A percentile compares a stretch with the other conserved stretches of the same genome.
Evolutionary conservation across 1,140 invertebrate genomes (phyloP).

Genomic region (Calliopsis andreniformis): DNA sequence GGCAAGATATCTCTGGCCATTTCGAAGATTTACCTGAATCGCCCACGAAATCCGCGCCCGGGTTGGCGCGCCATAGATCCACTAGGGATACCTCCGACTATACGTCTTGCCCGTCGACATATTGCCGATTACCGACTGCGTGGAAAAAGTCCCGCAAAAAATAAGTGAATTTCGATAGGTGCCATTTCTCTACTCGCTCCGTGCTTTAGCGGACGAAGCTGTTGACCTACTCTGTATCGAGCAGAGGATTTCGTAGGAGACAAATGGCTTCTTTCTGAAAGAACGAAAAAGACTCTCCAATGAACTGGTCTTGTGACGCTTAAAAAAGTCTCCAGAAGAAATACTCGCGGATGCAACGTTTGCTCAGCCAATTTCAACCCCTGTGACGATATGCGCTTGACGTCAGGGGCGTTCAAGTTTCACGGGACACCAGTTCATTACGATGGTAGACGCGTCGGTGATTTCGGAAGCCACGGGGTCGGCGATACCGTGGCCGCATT

Average conservation of each 20-base stretch:
- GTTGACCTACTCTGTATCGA: no score
- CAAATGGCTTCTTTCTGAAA: no score
- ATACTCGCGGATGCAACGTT: no score
- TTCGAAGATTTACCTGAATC: constrained; percentile 33
- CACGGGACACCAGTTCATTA: neutral
- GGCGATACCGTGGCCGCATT: constrained; percentile 57
- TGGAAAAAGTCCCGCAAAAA: neutral
- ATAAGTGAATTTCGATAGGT: neutral
- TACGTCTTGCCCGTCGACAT: constrained; percentile 3
- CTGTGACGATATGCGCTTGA: no score
- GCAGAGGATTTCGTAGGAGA: no score
- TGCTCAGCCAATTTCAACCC: no score
- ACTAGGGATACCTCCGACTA: neutral
- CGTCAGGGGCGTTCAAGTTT: neutral
- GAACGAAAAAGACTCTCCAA: no score
- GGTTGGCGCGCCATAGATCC: neutral
- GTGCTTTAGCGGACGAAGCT: neutral
- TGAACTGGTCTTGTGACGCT: no score
- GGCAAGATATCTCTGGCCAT: neutral
- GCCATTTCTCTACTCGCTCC: neutral
- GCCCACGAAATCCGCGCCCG: neutral
- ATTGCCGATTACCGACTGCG: neutral
- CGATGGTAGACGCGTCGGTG: neutral
- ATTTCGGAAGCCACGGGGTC: constrained; percentile 42
- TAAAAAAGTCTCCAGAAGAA: no score